Evolutionary conservation across 2,113 vertebrate species (phyloP).

Genomic region (Mellivora capensis): DNA sequence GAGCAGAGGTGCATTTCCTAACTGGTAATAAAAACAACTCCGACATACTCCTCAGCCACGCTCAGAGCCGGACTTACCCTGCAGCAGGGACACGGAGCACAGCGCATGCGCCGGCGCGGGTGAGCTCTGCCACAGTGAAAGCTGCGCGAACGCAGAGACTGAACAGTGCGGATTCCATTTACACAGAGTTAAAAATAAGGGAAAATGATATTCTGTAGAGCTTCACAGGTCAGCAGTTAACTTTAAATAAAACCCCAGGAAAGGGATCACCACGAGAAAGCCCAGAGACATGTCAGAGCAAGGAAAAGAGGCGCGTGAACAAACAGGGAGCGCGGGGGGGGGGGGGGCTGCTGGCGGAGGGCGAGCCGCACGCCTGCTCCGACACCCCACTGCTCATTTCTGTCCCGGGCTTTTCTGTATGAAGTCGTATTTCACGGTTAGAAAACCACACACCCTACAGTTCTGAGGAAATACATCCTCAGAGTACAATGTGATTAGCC

Average conservation of each 20-base stretch:
- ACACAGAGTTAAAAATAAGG: neutral
- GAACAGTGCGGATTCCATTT: neutral
- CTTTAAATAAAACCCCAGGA: neutral
- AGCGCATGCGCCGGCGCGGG: too few species aligned
- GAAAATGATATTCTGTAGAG: neutral
- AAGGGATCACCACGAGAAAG: neutral
- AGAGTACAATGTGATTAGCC: neutral
- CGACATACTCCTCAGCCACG: neutral
- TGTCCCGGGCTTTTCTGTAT: neutral
- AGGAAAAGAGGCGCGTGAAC: neutral
- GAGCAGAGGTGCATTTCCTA: neutral
- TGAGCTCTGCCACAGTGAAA: neutral
- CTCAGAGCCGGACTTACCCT: neutral
- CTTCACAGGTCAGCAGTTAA: neutral
- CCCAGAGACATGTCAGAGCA: neutral
- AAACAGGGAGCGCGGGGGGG: neutral
- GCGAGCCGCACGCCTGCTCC: neutral
- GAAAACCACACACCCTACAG: neutral
- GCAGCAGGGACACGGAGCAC: neutral
- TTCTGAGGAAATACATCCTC: neutral
- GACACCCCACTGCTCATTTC: neutral
- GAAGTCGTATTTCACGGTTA: neutral
- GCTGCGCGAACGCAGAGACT: neutral
- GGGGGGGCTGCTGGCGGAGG: neutral
- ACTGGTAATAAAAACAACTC: neutral